Conservation (phyloP, 92 coral and sea anemone species). For the Hydrozoanthus gracilis region DNA sequence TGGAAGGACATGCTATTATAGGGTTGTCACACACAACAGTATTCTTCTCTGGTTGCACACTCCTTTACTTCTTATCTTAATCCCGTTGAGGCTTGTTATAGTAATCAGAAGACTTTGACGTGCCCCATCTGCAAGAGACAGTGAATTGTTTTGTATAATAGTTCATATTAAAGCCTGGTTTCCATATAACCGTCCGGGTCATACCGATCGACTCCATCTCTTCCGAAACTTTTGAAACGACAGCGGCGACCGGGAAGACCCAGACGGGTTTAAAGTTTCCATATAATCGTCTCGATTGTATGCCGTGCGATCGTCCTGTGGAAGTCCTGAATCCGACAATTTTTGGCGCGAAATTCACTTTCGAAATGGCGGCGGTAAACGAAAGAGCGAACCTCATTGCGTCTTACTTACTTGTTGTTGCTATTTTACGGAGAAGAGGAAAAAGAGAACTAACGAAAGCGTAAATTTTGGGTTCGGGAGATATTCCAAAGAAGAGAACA, state of each 20-base stretch:
- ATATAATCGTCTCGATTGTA: neutral
- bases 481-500: conserved; percentile 21
- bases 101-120: conserved; percentile 20
- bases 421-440: conserved; percentile 11
- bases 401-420: conserved; percentile 1
- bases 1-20: conserved; percentile 46
- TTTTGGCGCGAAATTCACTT: neutral
- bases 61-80: conserved; percentile 44
- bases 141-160: neutral
- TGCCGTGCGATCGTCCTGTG: neutral
- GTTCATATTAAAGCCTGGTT: no score
- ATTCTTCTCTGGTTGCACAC: conserved; percentile 33
- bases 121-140: conserved; percentile 28
- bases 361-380: conserved; percentile 12
- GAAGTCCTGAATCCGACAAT: conserved; percentile 6
- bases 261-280: neutral
- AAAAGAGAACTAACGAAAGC: conserved; percentile 1
- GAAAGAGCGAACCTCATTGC: conserved; percentile 21
- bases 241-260: neutral
- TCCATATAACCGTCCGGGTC: no score
- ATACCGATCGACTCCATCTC: neutral
- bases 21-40: conserved; percentile 54
- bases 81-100: conserved; percentile 32
- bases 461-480: conserved; percentile 10
- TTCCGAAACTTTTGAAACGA: neutral